These are phyloP conservation scores for Neosalanx taihuensis DNA, from an alignment of 2,797 vertebrate species.

Conservation along the genomic window DNA sequence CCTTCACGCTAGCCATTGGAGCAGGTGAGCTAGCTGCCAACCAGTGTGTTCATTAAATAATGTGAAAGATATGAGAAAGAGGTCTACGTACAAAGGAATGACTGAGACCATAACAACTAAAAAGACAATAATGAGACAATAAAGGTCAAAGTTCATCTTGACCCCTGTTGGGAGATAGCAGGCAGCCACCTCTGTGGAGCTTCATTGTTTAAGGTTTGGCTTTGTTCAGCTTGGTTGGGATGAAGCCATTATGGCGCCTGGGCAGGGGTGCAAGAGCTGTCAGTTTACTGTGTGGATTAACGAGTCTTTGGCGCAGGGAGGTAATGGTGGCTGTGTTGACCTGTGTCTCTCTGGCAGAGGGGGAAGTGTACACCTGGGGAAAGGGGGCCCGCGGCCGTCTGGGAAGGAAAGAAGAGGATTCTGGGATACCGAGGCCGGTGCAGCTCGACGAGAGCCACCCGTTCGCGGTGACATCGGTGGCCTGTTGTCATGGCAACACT, in stretches of 20 bases:
- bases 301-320: slow-evolving; percentile 17
- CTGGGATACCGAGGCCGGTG: slow-evolving; percentile 81
- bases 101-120: neutral
- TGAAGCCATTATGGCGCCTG: slow-evolving; percentile 43
- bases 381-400: slow-evolving; percentile 95
- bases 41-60: neutral
- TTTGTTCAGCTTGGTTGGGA: slow-evolving; percentile 59
- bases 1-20: slow-evolving; percentile 92
- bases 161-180: slow-evolving; percentile 36
- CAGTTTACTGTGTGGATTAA: slow-evolving; percentile 43
- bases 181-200: slow-evolving; percentile 42
- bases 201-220: slow-evolving; percentile 49
- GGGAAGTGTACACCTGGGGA: slow-evolving; percentile 95
- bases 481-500: slow-evolving; percentile 98
- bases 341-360: slow-evolving; percentile 70
- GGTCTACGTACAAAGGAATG: neutral
- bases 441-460: slow-evolving; percentile 90
- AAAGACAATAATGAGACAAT: slow-evolving; percentile 26
- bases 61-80: neutral
- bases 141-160: slow-evolving; percentile 23
- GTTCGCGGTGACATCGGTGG: slow-evolving; percentile 88
- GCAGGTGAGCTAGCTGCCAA: slow-evolving; percentile 76
- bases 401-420: slow-evolving; percentile 91
- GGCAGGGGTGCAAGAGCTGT: slow-evolving; percentile 40
- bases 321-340: slow-evolving; percentile 27